A percentile compares a stretch with the other conserved stretches of the same genome.
Evolutionary conservation across 2,888 invertebrate genomes (phyloP).

Genomic region (Agrochola macilenta): DNA sequence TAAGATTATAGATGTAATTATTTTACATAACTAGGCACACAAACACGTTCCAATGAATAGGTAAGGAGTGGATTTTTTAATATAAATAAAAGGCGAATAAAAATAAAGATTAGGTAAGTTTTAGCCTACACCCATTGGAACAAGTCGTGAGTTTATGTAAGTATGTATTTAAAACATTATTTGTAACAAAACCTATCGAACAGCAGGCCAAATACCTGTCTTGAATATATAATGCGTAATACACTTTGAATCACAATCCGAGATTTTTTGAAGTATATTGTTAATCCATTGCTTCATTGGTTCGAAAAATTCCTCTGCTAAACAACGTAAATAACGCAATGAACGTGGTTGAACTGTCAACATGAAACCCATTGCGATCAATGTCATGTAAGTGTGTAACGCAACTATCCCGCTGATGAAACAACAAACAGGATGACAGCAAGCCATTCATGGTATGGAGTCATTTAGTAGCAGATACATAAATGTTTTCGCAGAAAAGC

Average conservation of each 20-base stretch:
- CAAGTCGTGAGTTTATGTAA: neutral
- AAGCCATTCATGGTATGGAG: neutral
- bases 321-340: no score
- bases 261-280: no score
- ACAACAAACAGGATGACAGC: neutral
- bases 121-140: neutral
- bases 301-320: no score
- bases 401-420: neutral
- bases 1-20: neutral
- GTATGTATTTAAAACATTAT: neutral
- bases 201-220: neutral
- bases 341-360: no score
- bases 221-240: neutral
- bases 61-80: neutral
- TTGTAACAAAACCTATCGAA: neutral
- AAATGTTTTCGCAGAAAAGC: neutral
- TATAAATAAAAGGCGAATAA: neutral
- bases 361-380: no score
- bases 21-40: neutral
- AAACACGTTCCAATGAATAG: conserved; percentile 5
- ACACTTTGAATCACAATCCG: no score
- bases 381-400: no score
- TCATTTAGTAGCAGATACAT: no score
- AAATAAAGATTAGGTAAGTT: no score
- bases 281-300: no score